A percentile compares a stretch with the other conserved stretches of the same genome.
These are phyloP conservation scores for Aproaerema taeniolella DNA, from an alignment of 2,888 invertebrate genomes.

Conservation along the genomic window DNA sequence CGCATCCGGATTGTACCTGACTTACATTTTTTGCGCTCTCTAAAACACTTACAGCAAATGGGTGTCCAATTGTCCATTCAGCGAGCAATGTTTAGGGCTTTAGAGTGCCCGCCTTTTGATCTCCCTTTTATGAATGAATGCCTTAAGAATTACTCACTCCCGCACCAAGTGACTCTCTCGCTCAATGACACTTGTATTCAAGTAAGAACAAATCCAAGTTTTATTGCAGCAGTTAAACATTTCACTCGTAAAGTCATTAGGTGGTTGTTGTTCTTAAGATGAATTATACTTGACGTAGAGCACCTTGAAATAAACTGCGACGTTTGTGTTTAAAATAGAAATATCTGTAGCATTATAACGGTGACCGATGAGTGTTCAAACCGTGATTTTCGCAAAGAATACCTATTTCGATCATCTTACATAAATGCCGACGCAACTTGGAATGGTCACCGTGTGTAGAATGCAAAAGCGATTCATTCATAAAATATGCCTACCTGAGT, in stretches of 20 bases:
- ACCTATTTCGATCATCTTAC: too few relatives aligned
- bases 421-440: too few relatives aligned
- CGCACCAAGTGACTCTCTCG: constrained; percentile 19
- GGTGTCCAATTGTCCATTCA: constrained; percentile 42
- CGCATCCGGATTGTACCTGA: constrained; percentile 69
- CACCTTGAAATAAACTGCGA: too few relatives aligned
- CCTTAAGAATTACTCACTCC: constrained; percentile 33
- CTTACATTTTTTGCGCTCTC: constrained; percentile 48
- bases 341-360: too few relatives aligned
- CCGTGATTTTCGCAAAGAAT: too few relatives aligned
- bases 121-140: constrained; percentile 22
- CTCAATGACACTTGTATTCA: constrained; percentile 32
- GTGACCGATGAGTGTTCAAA: too few relatives aligned
- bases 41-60: constrained; percentile 67
- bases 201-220: constrained; percentile 30
- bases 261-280: constrained; percentile 4
- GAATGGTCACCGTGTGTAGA: constrained; percentile 22
- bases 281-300: constrained; percentile 1
- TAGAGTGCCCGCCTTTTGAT: constrained; percentile 42
- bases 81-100: constrained; percentile 47
- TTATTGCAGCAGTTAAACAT: constrained; percentile 22
- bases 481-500: constrained; percentile 52
- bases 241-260: constrained; percentile 4
- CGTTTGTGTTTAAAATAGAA: too few relatives aligned
- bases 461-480: constrained; percentile 40